A percentile compares a stretch with the other conserved stretches of the same genome.
Evolutionary conservation across 1,140 invertebrate species (phyloP).

Genomic region (Anagrus nilaparvatae): DNA sequence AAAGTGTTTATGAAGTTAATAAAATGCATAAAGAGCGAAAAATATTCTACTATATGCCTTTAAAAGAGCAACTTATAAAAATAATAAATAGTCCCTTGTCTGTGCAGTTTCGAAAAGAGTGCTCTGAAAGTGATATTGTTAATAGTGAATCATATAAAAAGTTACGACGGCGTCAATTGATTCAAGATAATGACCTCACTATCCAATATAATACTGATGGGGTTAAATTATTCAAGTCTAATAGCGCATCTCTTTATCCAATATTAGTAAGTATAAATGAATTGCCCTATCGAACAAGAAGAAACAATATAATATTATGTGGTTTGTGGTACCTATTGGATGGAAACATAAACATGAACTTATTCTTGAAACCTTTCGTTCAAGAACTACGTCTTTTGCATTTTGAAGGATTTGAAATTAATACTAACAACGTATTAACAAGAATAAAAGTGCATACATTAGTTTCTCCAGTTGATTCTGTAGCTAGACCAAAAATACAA

Average conservation of each 20-base stretch:
- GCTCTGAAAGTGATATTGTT: neutral
- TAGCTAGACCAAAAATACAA: slow-evolving; percentile 9
- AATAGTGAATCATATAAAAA: neutral
- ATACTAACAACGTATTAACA: too few relatives aligned
- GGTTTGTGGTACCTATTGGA: slow-evolving; percentile 12
- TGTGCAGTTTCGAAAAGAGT: too few relatives aligned
- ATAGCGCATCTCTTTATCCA: slow-evolving; percentile 13
- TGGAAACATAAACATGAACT: neutral
- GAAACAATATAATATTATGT: slow-evolving; percentile 15
- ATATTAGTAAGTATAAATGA: slow-evolving; percentile 14
- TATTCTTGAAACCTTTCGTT: neutral
- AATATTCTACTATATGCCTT: too few relatives aligned
- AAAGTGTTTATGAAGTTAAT: too few relatives aligned
- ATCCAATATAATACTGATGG: neutral
- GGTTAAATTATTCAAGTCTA: neutral
- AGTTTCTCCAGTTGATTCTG: slow-evolving; percentile 8
- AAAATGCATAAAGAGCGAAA: too few relatives aligned
- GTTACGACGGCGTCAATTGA: neutral
- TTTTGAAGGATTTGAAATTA: neutral
- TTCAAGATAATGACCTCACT: neutral
- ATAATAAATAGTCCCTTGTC: too few relatives aligned
- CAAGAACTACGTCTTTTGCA: neutral
- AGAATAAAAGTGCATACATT: slow-evolving; percentile 11
- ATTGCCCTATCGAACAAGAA: slow-evolving; percentile 13
- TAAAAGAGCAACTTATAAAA: too few relatives aligned